Conservation (phyloP, 2,113 vertebrate genomes). For the Sisor rabdophorus region DNA sequence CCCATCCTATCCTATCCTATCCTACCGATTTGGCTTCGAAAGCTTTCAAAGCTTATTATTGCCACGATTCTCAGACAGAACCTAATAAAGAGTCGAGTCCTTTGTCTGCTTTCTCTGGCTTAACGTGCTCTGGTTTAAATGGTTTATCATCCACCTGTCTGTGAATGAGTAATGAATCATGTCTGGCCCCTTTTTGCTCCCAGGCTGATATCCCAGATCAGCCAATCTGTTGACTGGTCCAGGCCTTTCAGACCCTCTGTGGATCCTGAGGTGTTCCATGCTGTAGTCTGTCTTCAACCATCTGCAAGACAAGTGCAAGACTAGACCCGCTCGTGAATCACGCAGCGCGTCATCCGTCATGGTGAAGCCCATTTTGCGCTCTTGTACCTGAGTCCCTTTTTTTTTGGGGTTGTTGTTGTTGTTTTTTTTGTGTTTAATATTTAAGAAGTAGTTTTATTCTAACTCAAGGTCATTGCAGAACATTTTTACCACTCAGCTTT, state of each 20-base stretch:
- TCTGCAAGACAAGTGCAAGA: slow-evolving; percentile 30
- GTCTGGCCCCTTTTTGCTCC: slow-evolving; percentile 30
- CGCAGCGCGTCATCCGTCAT: slow-evolving; percentile 21
- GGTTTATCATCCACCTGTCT: slow-evolving; percentile 33
- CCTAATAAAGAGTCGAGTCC: slow-evolving; percentile 11
- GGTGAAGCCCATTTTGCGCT: not conserved
- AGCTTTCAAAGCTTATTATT: slow-evolving; percentile 15
- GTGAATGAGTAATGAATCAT: slow-evolving; percentile 37
- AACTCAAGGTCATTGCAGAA: slow-evolving; percentile 30
- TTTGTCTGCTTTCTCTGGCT: slow-evolving; percentile 8
- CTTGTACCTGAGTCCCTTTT: not conserved
- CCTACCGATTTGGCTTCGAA: slow-evolving; percentile 12
- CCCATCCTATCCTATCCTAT: not conserved
- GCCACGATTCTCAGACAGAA: not conserved
- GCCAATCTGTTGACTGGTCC: slow-evolving; percentile 34
- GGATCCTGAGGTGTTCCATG: slow-evolving; percentile 37
- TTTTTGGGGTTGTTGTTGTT: no score
- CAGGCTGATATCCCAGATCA: slow-evolving; percentile 34
- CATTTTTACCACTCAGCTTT: not conserved
- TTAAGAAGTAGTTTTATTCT: slow-evolving; percentile 9
- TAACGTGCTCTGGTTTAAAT: slow-evolving; percentile 12
- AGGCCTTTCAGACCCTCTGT: slow-evolving; percentile 19
- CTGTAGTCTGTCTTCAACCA: slow-evolving; percentile 37
- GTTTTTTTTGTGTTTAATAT: slow-evolving; percentile 25
- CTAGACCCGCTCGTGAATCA: slow-evolving; percentile 33